phyloP scores from a whole-genome alignment of 2,888 invertebrate species.

The Hirtodrosophila duncani region DNA sequence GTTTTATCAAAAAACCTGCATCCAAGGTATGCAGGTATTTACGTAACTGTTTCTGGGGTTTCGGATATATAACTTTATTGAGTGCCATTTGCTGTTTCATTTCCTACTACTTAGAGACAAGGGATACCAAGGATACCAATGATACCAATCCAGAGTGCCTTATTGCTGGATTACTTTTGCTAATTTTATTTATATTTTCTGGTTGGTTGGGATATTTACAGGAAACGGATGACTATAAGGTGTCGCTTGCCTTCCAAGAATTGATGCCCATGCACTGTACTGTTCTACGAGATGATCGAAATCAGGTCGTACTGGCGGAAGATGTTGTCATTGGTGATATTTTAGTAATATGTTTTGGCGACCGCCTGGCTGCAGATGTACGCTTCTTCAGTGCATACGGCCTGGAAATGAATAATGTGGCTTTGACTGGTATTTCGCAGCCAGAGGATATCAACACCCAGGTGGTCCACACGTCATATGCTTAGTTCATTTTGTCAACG shows the following conservation, averaged over 20 bases:
- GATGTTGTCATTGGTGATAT: slow-evolving; percentile 49
- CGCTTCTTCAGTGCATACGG: slow-evolving; percentile 23
- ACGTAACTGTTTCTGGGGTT: slow-evolving; percentile 19
- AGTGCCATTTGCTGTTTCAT: slow-evolving; percentile 15
- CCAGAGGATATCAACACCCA: slow-evolving; percentile 25
- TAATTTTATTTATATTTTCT: slow-evolving; percentile 11
- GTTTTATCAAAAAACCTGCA: not conserved
- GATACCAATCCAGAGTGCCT: not conserved
- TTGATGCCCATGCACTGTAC: slow-evolving; percentile 52
- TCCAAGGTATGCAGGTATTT: not conserved
- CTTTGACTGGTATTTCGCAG: slow-evolving; percentile 35
- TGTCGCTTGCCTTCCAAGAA: slow-evolving; percentile 25
- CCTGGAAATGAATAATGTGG: slow-evolving; percentile 48
- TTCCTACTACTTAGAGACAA: not conserved
- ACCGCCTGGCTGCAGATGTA: slow-evolving; percentile 50
- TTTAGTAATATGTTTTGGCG: slow-evolving; percentile 33
- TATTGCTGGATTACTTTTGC: slow-evolving; percentile 4
- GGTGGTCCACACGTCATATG: too few relatives aligned
- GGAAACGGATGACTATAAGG: slow-evolving; percentile 18
- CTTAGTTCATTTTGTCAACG: too few relatives aligned
- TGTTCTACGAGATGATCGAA: slow-evolving; percentile 36
- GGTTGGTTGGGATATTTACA: slow-evolving; percentile 25
- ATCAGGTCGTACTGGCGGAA: slow-evolving; percentile 22
- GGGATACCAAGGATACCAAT: rapidly evolving
- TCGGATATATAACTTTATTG: slow-evolving; percentile 13